Conservation (phyloP, 2,113 vertebrate genomes). For the Eidolon helvum region DNA sequence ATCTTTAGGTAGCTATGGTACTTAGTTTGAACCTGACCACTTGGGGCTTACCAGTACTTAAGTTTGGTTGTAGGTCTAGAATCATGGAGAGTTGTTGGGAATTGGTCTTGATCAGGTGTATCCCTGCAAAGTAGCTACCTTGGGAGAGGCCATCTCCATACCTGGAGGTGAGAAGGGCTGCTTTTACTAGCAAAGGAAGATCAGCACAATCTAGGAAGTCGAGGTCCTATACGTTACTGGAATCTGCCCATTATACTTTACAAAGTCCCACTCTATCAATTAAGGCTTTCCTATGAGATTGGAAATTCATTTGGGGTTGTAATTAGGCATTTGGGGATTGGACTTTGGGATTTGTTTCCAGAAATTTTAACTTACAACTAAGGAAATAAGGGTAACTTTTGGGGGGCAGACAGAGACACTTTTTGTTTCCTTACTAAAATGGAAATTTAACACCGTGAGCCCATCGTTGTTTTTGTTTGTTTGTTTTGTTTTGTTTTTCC, state of each 20-base stretch:
- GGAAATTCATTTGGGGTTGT: neutral
- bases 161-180: neutral
- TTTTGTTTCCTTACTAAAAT: constrained; percentile 29
- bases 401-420: neutral
- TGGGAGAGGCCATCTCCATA: neutral
- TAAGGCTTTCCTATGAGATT: neutral
- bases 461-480: neutral
- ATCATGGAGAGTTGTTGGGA: neutral
- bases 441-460: neutral
- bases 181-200: neutral
- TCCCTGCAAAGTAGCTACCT: neutral
- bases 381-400: neutral
- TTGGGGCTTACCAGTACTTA: neutral
- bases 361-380: neutral
- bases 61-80: neutral
- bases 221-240: neutral
- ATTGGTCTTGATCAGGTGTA: neutral
- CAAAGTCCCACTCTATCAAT: neutral
- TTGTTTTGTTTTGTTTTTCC: neutral
- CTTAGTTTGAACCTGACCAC: neutral
- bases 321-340: neutral
- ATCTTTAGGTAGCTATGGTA: neutral
- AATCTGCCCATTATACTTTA: neutral
- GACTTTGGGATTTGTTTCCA: neutral
- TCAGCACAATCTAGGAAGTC: neutral